These are phyloP conservation scores for Bombus consobrinus DNA, from an alignment of 1,140 invertebrate genomes.

Conservation along the genomic window DNA sequence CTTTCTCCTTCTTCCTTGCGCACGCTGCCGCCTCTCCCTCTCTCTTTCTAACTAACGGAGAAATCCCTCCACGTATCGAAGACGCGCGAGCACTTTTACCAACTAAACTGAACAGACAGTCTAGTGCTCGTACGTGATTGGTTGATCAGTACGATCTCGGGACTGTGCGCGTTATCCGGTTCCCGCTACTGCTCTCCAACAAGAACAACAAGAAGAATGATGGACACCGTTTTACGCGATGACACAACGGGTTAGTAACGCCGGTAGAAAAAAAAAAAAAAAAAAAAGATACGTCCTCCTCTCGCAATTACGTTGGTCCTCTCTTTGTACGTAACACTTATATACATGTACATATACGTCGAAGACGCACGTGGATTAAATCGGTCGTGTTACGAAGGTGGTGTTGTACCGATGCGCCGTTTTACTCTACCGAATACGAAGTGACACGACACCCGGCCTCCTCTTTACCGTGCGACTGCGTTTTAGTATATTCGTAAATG, in stretches of 20 bases:
- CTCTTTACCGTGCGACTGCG: conserved; percentile 35
- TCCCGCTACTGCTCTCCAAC: conserved; percentile 28
- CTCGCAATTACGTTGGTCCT: conserved; percentile 14
- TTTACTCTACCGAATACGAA: conserved; percentile 11
- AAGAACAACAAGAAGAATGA: background rate
- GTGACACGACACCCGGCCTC: conserved; percentile 34
- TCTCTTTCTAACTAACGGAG: conserved; percentile 31
- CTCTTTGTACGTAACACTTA: background rate
- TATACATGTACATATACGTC: background rate
- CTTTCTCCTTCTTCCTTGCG: conserved; percentile 26
- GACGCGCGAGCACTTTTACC: conserved; percentile 63
- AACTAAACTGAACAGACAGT: conserved; percentile 61
- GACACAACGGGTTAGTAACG: conserved; percentile 34
- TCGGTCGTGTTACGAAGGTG: conserved; percentile 33
- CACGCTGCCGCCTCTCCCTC: conserved; percentile 12
- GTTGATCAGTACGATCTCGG: conserved; percentile 57
- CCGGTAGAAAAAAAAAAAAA: conserved; percentile 8
- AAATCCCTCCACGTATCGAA: conserved; percentile 65
- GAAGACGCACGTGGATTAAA: conserved; percentile 57
- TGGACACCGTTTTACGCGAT: conserved; percentile 44
- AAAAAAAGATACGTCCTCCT: conserved; percentile 12
- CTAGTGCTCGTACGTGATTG: conserved; percentile 59
- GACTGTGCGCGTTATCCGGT: conserved; percentile 59
- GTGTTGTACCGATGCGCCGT: background rate
- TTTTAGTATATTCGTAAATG: conserved; percentile 33